phyloP scores from a whole-genome alignment of 2,797 vertebrate species.

The Chloroceryle inda region DNA sequence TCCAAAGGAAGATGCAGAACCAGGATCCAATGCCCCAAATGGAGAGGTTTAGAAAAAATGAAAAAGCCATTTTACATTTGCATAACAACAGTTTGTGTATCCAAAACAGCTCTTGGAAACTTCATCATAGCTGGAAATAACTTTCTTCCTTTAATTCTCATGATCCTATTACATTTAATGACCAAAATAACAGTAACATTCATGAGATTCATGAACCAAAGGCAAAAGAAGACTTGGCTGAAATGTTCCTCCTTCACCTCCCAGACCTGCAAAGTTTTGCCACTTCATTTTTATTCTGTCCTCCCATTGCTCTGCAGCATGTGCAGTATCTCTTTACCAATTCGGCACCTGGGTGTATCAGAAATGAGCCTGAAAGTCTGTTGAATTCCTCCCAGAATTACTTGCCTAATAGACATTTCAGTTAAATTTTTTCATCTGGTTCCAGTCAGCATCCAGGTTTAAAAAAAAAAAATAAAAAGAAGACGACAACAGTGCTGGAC shows the following conservation, averaged over 20 bases:
- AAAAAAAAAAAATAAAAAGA: neutral
- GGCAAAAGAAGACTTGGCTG: neutral
- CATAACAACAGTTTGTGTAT: neutral
- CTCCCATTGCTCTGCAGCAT: neutral
- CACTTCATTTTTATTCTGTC: neutral
- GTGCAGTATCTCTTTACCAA: neutral
- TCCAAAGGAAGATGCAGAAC: neutral
- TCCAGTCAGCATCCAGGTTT: conserved; percentile 36
- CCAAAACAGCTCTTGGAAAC: neutral
- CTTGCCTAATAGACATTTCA: conserved; percentile 8
- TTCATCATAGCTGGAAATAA: neutral
- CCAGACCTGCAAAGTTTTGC: neutral
- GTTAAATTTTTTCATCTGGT: conserved; percentile 56
- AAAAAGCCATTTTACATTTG: neutral
- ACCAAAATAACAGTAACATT: neutral
- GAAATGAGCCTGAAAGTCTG: neutral
- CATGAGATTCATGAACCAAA: neutral
- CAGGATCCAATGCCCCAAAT: neutral
- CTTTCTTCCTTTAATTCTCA: neutral
- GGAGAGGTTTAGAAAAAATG: neutral
- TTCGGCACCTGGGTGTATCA: neutral
- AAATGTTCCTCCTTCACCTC: neutral
- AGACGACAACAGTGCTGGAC: conserved; percentile 28
- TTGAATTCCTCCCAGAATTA: conserved; percentile 17
- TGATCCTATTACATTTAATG: neutral